phyloP scores from a whole-genome alignment of 2,888 invertebrate genomes.

The Hirudinaria manillensis region DNA sequence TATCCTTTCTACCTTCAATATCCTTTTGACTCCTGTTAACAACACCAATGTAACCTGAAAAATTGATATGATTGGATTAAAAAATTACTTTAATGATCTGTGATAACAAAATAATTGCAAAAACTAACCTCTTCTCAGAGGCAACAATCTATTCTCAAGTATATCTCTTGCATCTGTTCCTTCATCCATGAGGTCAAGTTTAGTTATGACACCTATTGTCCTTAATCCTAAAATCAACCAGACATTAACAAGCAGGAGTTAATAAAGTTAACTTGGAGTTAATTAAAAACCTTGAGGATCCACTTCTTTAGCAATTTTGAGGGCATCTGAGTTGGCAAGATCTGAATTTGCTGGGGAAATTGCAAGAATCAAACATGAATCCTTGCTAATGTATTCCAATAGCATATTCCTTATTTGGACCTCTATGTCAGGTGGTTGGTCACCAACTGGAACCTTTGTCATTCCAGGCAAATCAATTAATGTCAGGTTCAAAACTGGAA shows the following conservation, averaged over 20 bases:
- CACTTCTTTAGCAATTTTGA: constrained; percentile 94
- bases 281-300: constrained; percentile 63
- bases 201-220: constrained; percentile 98
- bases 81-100: background rate
- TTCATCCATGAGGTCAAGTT: constrained; percentile 98
- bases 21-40: constrained; percentile 98
- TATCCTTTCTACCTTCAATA: constrained; percentile 96
- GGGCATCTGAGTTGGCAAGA: constrained; percentile 95
- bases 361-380: constrained; percentile 89
- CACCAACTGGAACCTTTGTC: constrained; percentile 94
- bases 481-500: constrained; percentile 59
- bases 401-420: constrained; percentile 83
- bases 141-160: constrained; percentile 89
- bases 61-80: background rate
- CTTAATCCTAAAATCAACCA: constrained; percentile 67
- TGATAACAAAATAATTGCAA: background rate
- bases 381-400: constrained; percentile 84
- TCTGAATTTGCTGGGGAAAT: constrained; percentile 96
- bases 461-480: constrained; percentile 84
- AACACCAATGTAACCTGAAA: constrained; percentile 89
- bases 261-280: background rate
- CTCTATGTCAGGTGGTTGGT: constrained; percentile 92
- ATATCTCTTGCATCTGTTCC: constrained; percentile 98
- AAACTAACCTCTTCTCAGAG: constrained; percentile 64
- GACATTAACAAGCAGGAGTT: background rate